A percentile compares a stretch with the other conserved stretches of the same genome.
These are phyloP conservation scores for Drosophila borborema DNA, from an alignment of 2,888 invertebrate species.

Conservation along the genomic window DNA sequence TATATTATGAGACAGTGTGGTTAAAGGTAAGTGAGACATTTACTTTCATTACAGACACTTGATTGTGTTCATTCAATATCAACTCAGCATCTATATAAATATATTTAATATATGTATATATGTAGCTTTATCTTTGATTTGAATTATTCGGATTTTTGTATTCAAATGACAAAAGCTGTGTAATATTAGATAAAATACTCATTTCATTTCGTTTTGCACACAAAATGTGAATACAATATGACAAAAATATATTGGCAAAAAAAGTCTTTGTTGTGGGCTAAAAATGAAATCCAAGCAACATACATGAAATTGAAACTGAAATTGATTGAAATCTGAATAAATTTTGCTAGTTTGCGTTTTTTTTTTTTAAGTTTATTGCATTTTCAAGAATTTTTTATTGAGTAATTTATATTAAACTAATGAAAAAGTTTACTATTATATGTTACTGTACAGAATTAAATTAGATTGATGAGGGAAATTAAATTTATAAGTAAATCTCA, in stretches of 20 bases:
- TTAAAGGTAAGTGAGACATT: constrained; percentile 73
- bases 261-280: not conserved
- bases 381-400: not conserved
- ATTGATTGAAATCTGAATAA: constrained; percentile 1
- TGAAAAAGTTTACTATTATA: not conserved
- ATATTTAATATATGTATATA: constrained; percentile 31
- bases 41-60: constrained; percentile 76
- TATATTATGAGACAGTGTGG: constrained; percentile 32
- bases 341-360: not conserved
- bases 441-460: not conserved
- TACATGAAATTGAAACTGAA: not conserved
- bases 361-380: not conserved
- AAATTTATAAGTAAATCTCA: not conserved
- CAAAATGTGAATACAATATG: not conserved
- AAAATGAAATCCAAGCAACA: not conserved
- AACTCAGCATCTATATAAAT: constrained; percentile 40
- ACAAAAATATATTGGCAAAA: not conserved
- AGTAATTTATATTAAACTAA: not conserved
- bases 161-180: constrained; percentile 8
- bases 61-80: constrained; percentile 71
- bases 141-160: constrained; percentile 1
- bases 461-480: too few relatives aligned
- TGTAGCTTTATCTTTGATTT: constrained; percentile 44
- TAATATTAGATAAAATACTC: constrained; percentile 3
- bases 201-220: not conserved